Evolutionary conservation across 1,140 invertebrate genomes (phyloP).

Genomic region (Octopus sinensis): DNA sequence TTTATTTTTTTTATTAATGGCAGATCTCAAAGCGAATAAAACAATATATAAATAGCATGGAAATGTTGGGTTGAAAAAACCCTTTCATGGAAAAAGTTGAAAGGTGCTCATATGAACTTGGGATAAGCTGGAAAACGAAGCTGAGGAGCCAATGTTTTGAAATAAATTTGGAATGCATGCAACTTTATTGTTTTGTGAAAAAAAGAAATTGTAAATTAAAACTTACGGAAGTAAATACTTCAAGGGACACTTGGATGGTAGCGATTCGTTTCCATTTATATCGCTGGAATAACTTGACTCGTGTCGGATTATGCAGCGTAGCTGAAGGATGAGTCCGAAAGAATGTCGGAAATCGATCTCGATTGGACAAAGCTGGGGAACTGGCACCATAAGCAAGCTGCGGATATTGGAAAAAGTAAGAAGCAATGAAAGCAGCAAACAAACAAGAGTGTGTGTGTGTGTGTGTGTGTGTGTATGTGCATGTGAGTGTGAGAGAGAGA

Average conservation of each 20-base stretch:
- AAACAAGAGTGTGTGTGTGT: not conserved
- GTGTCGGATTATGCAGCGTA: constrained; percentile 97
- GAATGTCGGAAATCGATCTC: constrained; percentile 93
- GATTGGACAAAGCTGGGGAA: constrained; percentile 95
- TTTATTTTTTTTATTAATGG: too few relatives aligned
- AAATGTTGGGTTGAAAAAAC: too few relatives aligned
- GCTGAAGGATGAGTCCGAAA: constrained; percentile 99
- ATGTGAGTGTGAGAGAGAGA: not conserved
- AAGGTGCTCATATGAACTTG: too few relatives aligned
- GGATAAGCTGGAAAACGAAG: too few relatives aligned
- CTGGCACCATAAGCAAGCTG: constrained; percentile 97
- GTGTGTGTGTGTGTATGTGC: not conserved
- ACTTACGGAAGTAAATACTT: constrained; percentile 96
- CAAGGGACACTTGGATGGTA: constrained; percentile 96
- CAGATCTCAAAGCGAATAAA: too few relatives aligned
- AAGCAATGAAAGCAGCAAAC: not conserved
- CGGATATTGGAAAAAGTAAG: constrained; percentile 18
- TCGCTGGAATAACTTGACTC: constrained; percentile 93
- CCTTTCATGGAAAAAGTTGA: too few relatives aligned
- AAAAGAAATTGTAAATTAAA: not conserved
- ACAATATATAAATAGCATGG: too few relatives aligned
- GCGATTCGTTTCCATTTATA: constrained; percentile 96
- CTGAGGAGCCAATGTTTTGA: too few relatives aligned
- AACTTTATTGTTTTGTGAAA: too few relatives aligned
- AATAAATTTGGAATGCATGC: too few relatives aligned